Base-by-base conservation (phyloP, 2,113 vertebrate genomes). In the Daboia siamensis region DNA sequence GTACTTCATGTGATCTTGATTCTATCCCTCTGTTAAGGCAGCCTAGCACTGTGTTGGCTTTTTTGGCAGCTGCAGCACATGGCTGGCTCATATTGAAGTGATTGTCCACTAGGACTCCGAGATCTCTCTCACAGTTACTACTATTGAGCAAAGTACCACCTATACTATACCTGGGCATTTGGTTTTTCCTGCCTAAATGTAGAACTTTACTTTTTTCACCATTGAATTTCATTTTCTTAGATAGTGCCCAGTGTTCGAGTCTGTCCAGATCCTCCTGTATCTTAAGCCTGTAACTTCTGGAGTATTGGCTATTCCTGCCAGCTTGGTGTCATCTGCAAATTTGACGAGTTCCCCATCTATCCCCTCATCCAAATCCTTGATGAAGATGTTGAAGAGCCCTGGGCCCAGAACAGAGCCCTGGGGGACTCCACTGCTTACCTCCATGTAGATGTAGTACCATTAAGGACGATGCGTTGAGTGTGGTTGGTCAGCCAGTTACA, bases 301-400 rank as follows among this genome's bases (percentile, higher is more conserved):
- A 1, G 61, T 9, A 8, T n/a, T n/a, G 61, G 29, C 3, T n/a
- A 13, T 29, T 12, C 10, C 61, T 64, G 4, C 26, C 11, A 64
- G 11, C 10, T 64, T 64, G 26, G 26, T 64, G 61, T 64, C 26
- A 0, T 13, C 11, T 64, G 26, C 29, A 29, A 59, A 64, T 64
- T 64, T 64, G 26, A n/a, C n/a, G 61, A 64, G 0, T 64, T 64
- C 61, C 26, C 26, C 4, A 5, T 64, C 26, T n/a, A n/a, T 64
- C 3, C 61, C 26, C 11, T n/a, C 29, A 0, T n/a, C 26, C 1
- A n/a, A n/a, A 1, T n/a, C 61, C 5, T 64, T n/a, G 26, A 64
- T 64, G 61, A 64, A 64, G 61, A 64, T n/a, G 3, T n/a, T 64
- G 61, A 12, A 64, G 26, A 64, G 11, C 4, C 1, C 11, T 64